These are phyloP conservation scores for Cichladusa arquata DNA, from an alignment of 2,113 vertebrate genomes.

Conservation along the genomic window DNA sequence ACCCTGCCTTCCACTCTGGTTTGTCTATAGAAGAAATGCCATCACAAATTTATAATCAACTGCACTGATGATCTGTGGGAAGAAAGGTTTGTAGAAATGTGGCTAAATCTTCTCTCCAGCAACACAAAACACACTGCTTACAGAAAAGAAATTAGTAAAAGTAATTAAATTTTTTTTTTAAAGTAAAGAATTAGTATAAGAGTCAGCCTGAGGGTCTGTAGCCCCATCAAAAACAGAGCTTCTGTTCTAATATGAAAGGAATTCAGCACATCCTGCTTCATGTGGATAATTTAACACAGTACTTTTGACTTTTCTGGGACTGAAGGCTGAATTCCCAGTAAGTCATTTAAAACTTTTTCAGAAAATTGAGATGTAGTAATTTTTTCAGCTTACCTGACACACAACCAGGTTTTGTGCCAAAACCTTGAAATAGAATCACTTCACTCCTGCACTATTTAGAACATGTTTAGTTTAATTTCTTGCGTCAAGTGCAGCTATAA, in stretches of 20 bases:
- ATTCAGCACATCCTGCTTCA: constrained; percentile 32
- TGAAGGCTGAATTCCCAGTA: not conserved
- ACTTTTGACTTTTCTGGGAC: not conserved
- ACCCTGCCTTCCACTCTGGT: not conserved
- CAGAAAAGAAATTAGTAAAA: not conserved
- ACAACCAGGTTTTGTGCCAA: not conserved
- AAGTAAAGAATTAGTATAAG: not conserved
- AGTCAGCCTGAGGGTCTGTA: not conserved
- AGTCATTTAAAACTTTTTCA: not conserved
- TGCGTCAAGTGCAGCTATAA: not conserved
- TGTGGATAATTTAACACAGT: not conserved
- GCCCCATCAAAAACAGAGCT: not conserved
- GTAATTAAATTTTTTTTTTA: too few species aligned
- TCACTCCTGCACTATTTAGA: not conserved
- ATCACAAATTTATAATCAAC: not conserved
- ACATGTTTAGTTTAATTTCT: not conserved
- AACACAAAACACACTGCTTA: not conserved
- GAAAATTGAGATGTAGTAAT: not conserved
- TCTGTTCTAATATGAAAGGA: constrained; percentile 16
- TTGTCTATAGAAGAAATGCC: not conserved
- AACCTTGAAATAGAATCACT: not conserved
- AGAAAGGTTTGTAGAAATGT: not conserved
- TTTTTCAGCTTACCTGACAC: not conserved
- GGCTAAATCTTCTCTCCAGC: not conserved
- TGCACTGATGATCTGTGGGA: not conserved